These are phyloP conservation scores for Poeciliopsis presidionis DNA, from an alignment of 2,797 vertebrate species.

Conservation along the genomic window DNA sequence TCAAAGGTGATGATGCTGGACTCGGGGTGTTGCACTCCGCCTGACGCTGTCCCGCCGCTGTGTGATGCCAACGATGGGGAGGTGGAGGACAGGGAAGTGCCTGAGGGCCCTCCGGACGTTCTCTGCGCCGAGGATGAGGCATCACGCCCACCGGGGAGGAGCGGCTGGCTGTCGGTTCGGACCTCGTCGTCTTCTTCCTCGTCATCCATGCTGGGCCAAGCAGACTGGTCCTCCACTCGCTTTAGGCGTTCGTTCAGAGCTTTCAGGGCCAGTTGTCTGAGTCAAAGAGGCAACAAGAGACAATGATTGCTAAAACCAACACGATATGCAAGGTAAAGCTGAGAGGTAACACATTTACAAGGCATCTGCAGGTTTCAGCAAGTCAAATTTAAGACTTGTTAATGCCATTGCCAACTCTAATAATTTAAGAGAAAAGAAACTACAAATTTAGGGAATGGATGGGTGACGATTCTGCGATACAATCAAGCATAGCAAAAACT, in stretches of 20 bases:
- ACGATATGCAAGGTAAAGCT: neutral
- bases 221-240: conserved; percentile 92
- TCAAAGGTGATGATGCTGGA: conserved; percentile 95
- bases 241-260: conserved; percentile 97
- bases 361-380: too few species aligned
- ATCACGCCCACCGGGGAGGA: conserved; percentile 74
- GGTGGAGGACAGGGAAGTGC: conserved; percentile 66
- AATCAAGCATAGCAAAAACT: too few species aligned
- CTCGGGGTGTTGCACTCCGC: conserved; percentile 79
- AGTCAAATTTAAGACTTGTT: too few species aligned
- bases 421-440: too few species aligned
- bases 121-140: conserved; percentile 49
- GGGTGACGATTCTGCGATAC: too few species aligned
- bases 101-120: conserved; percentile 36
- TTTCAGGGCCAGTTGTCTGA: conserved; percentile 95
- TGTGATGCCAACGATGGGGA: conserved; percentile 62
- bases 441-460: too few species aligned
- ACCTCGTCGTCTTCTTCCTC: conserved; percentile 91
- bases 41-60: conserved; percentile 48
- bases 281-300: conserved; percentile 9
- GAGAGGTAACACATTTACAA: neutral
- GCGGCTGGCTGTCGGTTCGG: conserved; percentile 78
- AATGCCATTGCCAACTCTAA: too few species aligned
- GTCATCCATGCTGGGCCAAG: conserved; percentile 98
- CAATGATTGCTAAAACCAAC: neutral